These are phyloP conservation scores for Agrochola lota DNA, from an alignment of 2,888 invertebrate genomes.

Conservation along the genomic window DNA sequence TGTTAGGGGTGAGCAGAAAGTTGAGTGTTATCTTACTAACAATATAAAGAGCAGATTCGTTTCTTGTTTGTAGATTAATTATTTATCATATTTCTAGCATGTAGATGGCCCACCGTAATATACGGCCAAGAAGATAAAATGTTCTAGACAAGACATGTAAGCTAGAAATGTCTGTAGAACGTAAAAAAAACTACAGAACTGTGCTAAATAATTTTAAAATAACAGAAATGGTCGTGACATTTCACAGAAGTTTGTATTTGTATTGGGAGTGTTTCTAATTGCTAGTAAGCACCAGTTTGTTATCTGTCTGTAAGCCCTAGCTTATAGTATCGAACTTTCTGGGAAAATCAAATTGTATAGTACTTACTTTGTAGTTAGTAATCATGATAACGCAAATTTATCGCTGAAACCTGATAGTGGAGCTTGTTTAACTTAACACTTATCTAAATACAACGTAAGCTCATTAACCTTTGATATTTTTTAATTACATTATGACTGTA, in stretches of 20 bases:
- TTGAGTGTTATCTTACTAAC: conserved; percentile 43
- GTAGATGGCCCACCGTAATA: not conserved
- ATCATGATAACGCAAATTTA: conserved; percentile 10
- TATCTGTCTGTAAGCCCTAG: not conserved
- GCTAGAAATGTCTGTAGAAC: not conserved
- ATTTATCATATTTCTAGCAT: not conserved
- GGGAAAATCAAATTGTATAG: not conserved
- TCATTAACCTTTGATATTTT: conserved; percentile 15
- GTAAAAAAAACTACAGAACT: not conserved
- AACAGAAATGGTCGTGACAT: too few species aligned
- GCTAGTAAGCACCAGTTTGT: not conserved
- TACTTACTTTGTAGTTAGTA: not conserved
- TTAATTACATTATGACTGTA: not conserved
- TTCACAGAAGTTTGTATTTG: not conserved
- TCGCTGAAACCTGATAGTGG: conserved; percentile 3
- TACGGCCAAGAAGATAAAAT: not conserved
- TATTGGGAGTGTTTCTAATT: not conserved
- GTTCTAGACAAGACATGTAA: not conserved
- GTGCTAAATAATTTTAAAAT: not conserved
- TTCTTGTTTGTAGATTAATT: conserved; percentile 7
- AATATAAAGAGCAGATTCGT: conserved; percentile 12
- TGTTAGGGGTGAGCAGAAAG: conserved; percentile 15
- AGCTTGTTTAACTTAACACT: conserved; percentile 4
- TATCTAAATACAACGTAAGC: conserved; percentile 41
- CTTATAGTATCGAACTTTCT: not conserved